phyloP scores from a whole-genome alignment of 2,888 invertebrate genomes.

The Agonopterix subpropinquella region DNA sequence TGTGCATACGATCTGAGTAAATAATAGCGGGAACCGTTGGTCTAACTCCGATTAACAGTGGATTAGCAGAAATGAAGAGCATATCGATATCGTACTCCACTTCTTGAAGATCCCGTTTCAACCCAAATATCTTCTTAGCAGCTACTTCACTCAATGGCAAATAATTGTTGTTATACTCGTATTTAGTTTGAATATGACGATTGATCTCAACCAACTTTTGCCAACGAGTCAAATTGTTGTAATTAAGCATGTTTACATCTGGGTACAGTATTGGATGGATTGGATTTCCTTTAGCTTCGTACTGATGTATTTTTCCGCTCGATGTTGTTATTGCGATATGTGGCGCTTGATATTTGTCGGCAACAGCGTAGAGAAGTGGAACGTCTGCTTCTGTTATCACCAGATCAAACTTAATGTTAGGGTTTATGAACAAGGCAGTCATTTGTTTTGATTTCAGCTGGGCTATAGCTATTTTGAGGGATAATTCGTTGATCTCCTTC shows the following conservation, averaged over 20 bases:
- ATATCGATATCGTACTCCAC: constrained; percentile 63
- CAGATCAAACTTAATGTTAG: constrained; percentile 69
- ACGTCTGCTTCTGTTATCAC: constrained; percentile 73
- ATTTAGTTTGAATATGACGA: constrained; percentile 42
- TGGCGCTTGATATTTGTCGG: constrained; percentile 70
- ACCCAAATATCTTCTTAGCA: constrained; percentile 49
- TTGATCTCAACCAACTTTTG: constrained; percentile 47
- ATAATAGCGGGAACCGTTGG: constrained; percentile 52
- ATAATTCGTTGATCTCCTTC: constrained; percentile 43
- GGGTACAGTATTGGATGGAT: constrained; percentile 69
- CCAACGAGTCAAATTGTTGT: constrained; percentile 50
- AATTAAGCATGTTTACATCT: constrained; percentile 59
- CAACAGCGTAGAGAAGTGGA: constrained; percentile 64
- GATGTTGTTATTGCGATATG: constrained; percentile 70
- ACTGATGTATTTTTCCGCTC: constrained; percentile 61
- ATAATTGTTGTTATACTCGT: constrained; percentile 53
- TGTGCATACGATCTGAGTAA: constrained; percentile 58
- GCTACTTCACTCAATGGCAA: constrained; percentile 51
- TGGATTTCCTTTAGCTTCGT: constrained; percentile 70
- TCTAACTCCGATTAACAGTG: constrained; percentile 51
- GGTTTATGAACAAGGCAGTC: constrained; percentile 52
- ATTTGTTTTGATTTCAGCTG: constrained; percentile 59
- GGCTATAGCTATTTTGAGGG: constrained; percentile 49
- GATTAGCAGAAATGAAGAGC: constrained; percentile 54
- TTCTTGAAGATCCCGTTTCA: constrained; percentile 46